phyloP scores from a whole-genome alignment of 2,797 vertebrate species.

The Pseudopleuronectes americanus region DNA sequence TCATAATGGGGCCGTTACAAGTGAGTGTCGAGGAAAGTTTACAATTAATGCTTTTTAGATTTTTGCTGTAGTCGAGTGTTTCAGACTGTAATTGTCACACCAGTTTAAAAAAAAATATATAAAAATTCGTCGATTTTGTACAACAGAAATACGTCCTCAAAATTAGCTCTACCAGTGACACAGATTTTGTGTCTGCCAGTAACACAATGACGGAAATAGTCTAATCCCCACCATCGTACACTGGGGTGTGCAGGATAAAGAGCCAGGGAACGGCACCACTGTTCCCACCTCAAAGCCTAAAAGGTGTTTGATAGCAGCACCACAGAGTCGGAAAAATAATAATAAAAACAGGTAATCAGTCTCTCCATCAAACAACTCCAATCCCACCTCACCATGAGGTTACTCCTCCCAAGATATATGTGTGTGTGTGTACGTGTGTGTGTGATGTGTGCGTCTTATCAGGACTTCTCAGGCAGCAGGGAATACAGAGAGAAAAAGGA shows the following conservation, averaged over 20 bases:
- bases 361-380: constrained; percentile 71
- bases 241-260: constrained; percentile 33
- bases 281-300: constrained; percentile 37
- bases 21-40: neutral
- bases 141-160: constrained; percentile 9
- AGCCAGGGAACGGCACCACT: constrained; percentile 21
- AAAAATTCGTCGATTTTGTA: neutral
- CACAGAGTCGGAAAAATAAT: constrained; percentile 28
- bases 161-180: neutral
- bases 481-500: constrained; percentile 52
- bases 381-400: constrained; percentile 64
- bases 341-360: constrained; percentile 60
- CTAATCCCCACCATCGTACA: constrained; percentile 28
- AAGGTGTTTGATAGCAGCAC: constrained; percentile 45
- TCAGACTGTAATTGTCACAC: neutral
- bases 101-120: constrained; percentile 1
- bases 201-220: constrained; percentile 39
- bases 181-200: constrained; percentile 26
- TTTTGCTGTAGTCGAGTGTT: neutral
- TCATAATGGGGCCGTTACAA: constrained; percentile 4
- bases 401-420: constrained; percentile 62
- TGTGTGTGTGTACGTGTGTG: constrained; percentile 39
- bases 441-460: constrained; percentile 66
- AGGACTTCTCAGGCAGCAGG: constrained; percentile 69
- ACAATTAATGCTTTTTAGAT: neutral